These are phyloP conservation scores for Drosophila aff. DNA, from an alignment of 1,140 invertebrate species.

Conservation along the genomic window DNA sequence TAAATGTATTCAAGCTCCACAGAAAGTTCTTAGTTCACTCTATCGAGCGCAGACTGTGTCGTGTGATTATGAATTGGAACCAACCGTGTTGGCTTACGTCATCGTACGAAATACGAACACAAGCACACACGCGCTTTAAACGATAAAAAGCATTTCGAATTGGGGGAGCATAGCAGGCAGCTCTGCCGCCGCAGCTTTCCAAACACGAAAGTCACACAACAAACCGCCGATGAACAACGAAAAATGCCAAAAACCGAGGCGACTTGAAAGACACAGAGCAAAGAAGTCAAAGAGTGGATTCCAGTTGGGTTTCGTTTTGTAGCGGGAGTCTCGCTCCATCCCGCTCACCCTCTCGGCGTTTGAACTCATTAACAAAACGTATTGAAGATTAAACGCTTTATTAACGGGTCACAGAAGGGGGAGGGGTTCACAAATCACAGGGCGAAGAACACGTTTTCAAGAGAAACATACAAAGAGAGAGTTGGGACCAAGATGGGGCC, in stretches of 20 bases:
- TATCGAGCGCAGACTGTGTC: slow-evolving; percentile 31
- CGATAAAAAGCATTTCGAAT: slow-evolving; percentile 76
- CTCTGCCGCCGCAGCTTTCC: slow-evolving; percentile 47
- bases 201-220: slow-evolving; percentile 71
- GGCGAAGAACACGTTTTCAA: slow-evolving; percentile 63
- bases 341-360: slow-evolving; percentile 13
- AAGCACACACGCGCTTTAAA: slow-evolving; percentile 50
- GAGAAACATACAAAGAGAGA: slow-evolving; percentile 2
- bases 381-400: slow-evolving; percentile 72
- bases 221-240: slow-evolving; percentile 62
- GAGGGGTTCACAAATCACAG: slow-evolving; percentile 36
- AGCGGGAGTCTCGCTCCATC: slow-evolving; percentile 54
- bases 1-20: neutral
- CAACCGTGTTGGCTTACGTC: slow-evolving; percentile 72
- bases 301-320: slow-evolving; percentile 70
- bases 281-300: slow-evolving; percentile 54
- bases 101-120: slow-evolving; percentile 54
- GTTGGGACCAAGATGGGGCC: neutral
- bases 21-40: neutral
- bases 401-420: slow-evolving; percentile 28
- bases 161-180: slow-evolving; percentile 57
- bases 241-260: slow-evolving; percentile 44
- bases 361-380: slow-evolving; percentile 77
- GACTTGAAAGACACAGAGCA: slow-evolving; percentile 40
- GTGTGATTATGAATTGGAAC: slow-evolving; percentile 80